These are phyloP conservation scores for Metopia argyrocephala DNA, from an alignment of 2,888 invertebrate genomes.

Conservation along the genomic window DNA sequence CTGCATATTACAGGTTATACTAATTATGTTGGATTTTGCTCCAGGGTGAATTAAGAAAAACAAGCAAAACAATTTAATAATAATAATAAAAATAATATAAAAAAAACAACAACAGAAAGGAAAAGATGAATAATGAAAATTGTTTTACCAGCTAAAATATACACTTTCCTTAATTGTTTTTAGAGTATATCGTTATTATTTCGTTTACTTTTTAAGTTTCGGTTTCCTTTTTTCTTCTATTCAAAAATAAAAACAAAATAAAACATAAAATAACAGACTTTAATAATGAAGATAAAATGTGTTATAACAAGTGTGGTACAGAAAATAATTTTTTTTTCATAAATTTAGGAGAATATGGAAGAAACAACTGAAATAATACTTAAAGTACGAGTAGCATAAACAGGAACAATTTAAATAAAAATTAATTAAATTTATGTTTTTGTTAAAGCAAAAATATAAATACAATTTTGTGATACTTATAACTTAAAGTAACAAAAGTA, in stretches of 20 bases:
- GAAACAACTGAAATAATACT: not conserved
- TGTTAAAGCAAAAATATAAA: not conserved
- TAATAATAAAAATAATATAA: not conserved
- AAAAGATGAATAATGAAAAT: constrained; percentile 41
- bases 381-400: not conserved
- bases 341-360: not conserved
- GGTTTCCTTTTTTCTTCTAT: not conserved
- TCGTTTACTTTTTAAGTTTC: not conserved
- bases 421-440: not conserved
- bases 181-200: constrained; percentile 42
- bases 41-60: constrained; percentile 38
- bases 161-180: constrained; percentile 52
- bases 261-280: constrained; percentile 3
- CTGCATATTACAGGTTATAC: not conserved
- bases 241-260: constrained; percentile 25
- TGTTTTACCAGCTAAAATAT: constrained; percentile 30
- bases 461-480: too few species aligned
- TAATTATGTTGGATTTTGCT: constrained; percentile 26
- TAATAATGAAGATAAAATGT: constrained; percentile 11
- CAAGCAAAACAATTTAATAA: constrained; percentile 13
- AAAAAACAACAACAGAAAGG: not conserved
- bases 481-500: too few species aligned
- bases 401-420: not conserved
- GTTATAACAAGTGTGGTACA: not conserved
- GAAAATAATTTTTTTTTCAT: not conserved